Evolutionary conservation across 1,140 invertebrate species (phyloP).

Genomic region (Cyclargus thomasi): DNA sequence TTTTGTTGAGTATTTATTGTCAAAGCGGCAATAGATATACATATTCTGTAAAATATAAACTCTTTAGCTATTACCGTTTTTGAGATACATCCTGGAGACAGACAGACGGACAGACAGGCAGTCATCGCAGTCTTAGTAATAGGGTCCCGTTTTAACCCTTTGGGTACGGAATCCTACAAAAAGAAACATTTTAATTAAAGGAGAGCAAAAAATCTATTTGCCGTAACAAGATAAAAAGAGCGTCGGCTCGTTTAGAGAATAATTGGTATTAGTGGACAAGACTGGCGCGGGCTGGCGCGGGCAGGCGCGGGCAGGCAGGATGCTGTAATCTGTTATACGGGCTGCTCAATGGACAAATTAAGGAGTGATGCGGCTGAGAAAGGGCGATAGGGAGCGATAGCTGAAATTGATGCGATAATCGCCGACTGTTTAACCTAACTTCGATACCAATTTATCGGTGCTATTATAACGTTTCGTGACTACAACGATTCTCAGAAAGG

Average conservation of each 20-base stretch:
- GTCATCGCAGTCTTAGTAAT: no score
- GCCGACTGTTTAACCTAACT: background rate
- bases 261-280: slow-evolving; percentile 30
- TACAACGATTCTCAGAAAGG: background rate
- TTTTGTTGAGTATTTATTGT: no score
- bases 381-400: slow-evolving; percentile 26
- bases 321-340: slow-evolving; percentile 54
- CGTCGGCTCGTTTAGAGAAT: slow-evolving; percentile 18
- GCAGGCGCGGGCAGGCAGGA: slow-evolving; percentile 35
- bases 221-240: slow-evolving; percentile 3
- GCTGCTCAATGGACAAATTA: slow-evolving; percentile 51
- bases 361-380: slow-evolving; percentile 34
- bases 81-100: no score
- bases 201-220: slow-evolving; percentile 5
- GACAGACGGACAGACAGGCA: no score
- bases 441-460: background rate
- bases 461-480: background rate
- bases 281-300: no score
- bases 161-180: no score
- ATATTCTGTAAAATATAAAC: no score
- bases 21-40: no score
- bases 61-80: no score
- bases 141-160: no score
- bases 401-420: slow-evolving; percentile 14
- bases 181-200: slow-evolving; percentile 7